Percentiles rank a stretch among this genome's conserved stretches.
Conservation (phyloP, 2,113 vertebrate genomes). For the Anoplopoma fimbria region DNA sequence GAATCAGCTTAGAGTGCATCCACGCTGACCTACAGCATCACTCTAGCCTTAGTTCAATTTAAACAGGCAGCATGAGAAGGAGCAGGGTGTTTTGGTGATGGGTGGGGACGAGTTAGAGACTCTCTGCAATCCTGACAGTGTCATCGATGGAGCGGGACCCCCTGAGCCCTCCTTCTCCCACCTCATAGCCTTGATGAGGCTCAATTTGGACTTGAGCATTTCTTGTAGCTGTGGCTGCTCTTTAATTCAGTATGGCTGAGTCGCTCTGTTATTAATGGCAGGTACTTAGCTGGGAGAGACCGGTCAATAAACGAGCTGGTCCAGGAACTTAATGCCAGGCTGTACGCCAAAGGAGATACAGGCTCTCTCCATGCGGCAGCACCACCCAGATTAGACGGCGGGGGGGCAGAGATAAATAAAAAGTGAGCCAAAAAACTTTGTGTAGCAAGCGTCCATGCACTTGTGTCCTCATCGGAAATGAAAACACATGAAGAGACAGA, state of each 20-base stretch:
- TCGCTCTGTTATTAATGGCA: constrained; percentile 74
- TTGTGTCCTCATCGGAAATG: neutral
- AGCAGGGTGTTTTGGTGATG: constrained; percentile 11
- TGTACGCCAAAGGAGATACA: constrained; percentile 26
- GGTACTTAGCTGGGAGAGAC: constrained; percentile 67
- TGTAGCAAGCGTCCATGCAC: neutral
- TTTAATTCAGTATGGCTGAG: constrained; percentile 70
- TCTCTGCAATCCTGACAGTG: neutral
- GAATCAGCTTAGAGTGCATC: constrained; percentile 73
- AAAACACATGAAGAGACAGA: neutral
- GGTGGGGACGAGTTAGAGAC: neutral
- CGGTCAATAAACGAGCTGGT: constrained; percentile 71
- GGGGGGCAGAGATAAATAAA: neutral
- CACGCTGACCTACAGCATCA: constrained; percentile 53
- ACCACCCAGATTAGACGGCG: constrained; percentile 1
- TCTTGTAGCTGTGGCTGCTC: constrained; percentile 55
- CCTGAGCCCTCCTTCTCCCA: constrained; percentile 28
- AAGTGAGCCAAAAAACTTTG: neutral
- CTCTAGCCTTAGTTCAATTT: constrained; percentile 52
- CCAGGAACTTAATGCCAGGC: constrained; percentile 65
- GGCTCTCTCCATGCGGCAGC: constrained; percentile 18
- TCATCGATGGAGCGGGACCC: constrained; percentile 8
- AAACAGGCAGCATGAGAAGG: constrained; percentile 39
- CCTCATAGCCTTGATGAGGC: constrained; percentile 50
- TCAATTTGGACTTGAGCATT: constrained; percentile 61